Conservation (phyloP, 2,113 vertebrate species). For the Oreochromis aureus region DNA sequence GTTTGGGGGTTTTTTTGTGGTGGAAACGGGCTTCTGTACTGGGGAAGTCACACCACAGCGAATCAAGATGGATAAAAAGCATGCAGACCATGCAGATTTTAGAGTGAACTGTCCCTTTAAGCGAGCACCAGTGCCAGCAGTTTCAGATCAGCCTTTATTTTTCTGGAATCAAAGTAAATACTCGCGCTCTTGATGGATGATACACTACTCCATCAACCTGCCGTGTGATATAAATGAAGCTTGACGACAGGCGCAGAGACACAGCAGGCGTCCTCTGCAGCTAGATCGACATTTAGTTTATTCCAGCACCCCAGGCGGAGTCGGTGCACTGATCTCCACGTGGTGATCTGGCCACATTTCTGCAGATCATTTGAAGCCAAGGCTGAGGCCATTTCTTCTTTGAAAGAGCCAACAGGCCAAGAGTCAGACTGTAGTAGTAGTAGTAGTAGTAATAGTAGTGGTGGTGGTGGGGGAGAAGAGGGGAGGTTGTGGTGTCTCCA, state of each 20-base stretch:
- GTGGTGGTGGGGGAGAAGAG: not conserved
- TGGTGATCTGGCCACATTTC: slow-evolving; percentile 12
- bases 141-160: slow-evolving; percentile 24
- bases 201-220: slow-evolving; percentile 36
- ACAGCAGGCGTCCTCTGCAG: slow-evolving; percentile 15
- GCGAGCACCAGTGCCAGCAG: not conserved
- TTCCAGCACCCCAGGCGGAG: not conserved
- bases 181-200: slow-evolving; percentile 48
- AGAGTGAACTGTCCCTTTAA: not conserved
- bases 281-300: not conserved
- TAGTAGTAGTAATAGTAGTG: not conserved
- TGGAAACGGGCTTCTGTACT: too few species aligned
- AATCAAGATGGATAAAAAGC: not conserved
- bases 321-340: not conserved
- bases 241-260: slow-evolving; percentile 18
- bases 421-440: slow-evolving; percentile 7
- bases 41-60: not conserved
- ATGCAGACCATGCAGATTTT: not conserved
- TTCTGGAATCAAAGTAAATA: slow-evolving; percentile 43
- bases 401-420: slow-evolving; percentile 22
- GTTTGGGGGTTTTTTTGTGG: too few species aligned
- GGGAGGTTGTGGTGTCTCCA: slow-evolving; percentile 48
- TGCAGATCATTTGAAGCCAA: slow-evolving; percentile 14
- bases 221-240: slow-evolving; percentile 43
- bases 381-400: not conserved